Evolutionary conservation across 2,888 invertebrate species (phyloP), one percentile per base, ranked within the genome.

Genomic region (Resseliella maxima): DNA sequence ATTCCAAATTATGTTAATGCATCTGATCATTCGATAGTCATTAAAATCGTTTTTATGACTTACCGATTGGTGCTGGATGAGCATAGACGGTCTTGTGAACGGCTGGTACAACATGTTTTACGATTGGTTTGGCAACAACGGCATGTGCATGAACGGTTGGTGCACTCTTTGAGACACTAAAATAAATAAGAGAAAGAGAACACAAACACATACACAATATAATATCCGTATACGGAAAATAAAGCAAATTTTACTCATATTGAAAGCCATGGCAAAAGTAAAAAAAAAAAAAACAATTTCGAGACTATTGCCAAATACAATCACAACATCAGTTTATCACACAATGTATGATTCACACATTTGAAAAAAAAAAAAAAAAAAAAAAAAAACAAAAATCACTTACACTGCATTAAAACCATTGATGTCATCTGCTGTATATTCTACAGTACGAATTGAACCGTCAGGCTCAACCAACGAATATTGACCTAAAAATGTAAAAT

Each of bases 101-200:
- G 64, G 85, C 85, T 59, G 86, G 86, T 0, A 85, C 85, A 59
- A 85, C 85, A 41, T 86, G 86, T 87, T 89, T 89, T 21, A 85
- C 89, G 50, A 85, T 45, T 41, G 86, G 86, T 31, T 54, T 64
- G 24, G 85, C 85, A 85, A 85, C 85, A 18, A 86, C 85, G 12
- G 86, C 86, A 87, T 90, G 90, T 8, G 91, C 89, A 87, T 91
- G 91, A 59, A 91, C 89, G 85, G 91, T 90, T 87, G 91, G 91
- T 27, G 90, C 91, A 18, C 90, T 90, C 87, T 91, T 91, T 46
- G 91, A 90, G 0, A 91, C 91, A 50, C 91, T 91, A 87, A 91
- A 89, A 59, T 8, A 41, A 41, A 41, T 41, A 41, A 41, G 27
- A 91, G 89, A 41, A 5, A 41, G 12, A 41, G 6, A n/a, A 85